phyloP scores from a whole-genome alignment of 2,797 vertebrate genomes.

The Sebastes minor region DNA sequence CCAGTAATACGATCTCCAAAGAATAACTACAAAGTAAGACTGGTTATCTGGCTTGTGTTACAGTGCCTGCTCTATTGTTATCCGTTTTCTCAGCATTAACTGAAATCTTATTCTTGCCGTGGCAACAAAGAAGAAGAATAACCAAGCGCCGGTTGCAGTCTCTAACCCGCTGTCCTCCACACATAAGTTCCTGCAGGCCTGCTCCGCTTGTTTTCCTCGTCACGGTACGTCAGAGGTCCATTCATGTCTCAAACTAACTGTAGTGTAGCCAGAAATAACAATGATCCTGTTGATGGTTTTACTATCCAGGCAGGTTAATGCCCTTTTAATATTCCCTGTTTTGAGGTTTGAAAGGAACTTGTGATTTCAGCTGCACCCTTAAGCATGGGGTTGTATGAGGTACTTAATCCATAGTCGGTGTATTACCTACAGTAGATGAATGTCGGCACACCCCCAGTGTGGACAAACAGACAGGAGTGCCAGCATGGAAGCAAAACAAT shows the following conservation, averaged over 20 bases:
- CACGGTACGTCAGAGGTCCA: constrained; percentile 79
- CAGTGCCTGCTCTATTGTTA: not conserved
- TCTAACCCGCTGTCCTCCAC: constrained; percentile 87
- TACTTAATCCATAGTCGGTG: too few species aligned
- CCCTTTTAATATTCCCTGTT: not conserved
- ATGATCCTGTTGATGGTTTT: not conserved
- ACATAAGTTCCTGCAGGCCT: constrained; percentile 93
- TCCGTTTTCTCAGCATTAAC: constrained; percentile 6
- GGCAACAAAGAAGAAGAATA: constrained; percentile 35
- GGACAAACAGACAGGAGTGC: too few species aligned
- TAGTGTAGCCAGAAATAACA: not conserved
- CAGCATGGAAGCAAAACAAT: too few species aligned
- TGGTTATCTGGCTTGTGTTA: not conserved
- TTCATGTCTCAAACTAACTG: not conserved
- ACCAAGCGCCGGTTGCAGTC: constrained; percentile 33
- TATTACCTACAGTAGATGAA: too few species aligned
- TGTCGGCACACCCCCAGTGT: too few species aligned
- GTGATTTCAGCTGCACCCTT: not conserved
- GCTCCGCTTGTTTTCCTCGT: constrained; percentile 89
- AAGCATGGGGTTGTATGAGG: too few species aligned
- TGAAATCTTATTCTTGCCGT: not conserved
- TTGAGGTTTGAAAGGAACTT: not conserved
- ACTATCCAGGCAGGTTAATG: not conserved
- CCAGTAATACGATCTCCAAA: constrained; percentile 29
- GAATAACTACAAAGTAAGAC: constrained; percentile 65